phyloP scores from a whole-genome alignment of 2,888 invertebrate genomes.

The Pyrgus malvae region DNA sequence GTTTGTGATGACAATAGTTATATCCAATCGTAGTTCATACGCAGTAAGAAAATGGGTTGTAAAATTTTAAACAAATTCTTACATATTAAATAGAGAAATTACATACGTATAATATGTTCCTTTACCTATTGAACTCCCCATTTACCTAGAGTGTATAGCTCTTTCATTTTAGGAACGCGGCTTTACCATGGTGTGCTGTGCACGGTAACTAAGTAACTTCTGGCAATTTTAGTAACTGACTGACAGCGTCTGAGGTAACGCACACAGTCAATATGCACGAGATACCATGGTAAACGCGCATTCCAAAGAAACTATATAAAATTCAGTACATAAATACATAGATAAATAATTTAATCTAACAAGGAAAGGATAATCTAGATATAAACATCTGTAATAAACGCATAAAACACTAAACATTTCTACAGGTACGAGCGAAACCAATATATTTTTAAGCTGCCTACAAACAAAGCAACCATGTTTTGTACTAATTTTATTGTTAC shows the following conservation, averaged over 20 bases:
- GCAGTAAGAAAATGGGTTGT: constrained; percentile 13
- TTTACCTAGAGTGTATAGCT: constrained; percentile 18
- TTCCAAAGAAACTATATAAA: too few relatives aligned
- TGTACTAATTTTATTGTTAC: constrained; percentile 55
- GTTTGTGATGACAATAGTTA: constrained; percentile 15
- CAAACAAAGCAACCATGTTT: constrained; percentile 49
- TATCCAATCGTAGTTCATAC: constrained; percentile 4
- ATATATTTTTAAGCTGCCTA: constrained; percentile 49
- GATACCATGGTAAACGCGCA: too few relatives aligned
- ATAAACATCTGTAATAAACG: constrained; percentile 55
- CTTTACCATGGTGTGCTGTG: too few relatives aligned
- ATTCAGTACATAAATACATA: constrained; percentile 12
- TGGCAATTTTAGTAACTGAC: too few relatives aligned
- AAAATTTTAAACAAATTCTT: too few relatives aligned
- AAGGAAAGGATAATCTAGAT: constrained; percentile 22
- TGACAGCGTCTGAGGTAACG: too few relatives aligned
- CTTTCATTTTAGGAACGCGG: too few relatives aligned
- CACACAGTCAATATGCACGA: too few relatives aligned
- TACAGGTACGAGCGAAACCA: constrained; percentile 63
- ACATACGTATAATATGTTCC: not conserved
- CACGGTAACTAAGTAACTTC: too few relatives aligned
- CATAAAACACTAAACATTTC: constrained; percentile 57
- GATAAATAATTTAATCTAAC: constrained; percentile 23
- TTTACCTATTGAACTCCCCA: not conserved
- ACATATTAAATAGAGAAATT: too few relatives aligned